A percentile compares a stretch with the other conserved stretches of the same genome.
phyloP scores from a whole-genome alignment of 2,888 invertebrate genomes.

The Cryptocephalus moraei region DNA sequence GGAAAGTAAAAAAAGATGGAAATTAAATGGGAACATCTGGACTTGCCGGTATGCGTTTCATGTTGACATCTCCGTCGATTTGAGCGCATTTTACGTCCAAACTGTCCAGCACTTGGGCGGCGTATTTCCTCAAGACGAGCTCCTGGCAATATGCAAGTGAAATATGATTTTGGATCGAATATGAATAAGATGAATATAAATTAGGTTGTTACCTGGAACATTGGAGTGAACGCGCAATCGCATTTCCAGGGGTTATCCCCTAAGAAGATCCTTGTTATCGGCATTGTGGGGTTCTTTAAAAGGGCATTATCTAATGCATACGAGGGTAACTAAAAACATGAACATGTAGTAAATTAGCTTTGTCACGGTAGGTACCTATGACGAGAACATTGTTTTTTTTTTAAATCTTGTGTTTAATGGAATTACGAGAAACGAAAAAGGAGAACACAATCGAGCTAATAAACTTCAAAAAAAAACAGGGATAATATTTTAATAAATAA shows the following conservation, averaged over 20 bases:
- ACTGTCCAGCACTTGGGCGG: slow-evolving; percentile 57
- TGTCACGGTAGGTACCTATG: too few relatives aligned
- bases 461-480: too few relatives aligned
- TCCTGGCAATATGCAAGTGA: slow-evolving; percentile 33
- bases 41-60: slow-evolving; percentile 48
- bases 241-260: slow-evolving; percentile 77
- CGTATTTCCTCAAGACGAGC: slow-evolving; percentile 52
- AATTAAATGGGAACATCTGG: not conserved
- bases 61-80: slow-evolving; percentile 49
- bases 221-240: slow-evolving; percentile 69
- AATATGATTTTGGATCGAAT: not conserved
- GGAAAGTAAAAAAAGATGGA: not conserved
- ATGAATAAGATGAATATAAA: not conserved
- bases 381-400: too few relatives aligned
- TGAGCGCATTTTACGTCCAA: slow-evolving; percentile 60
- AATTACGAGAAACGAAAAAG: too few relatives aligned
- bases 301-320: slow-evolving; percentile 73
- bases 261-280: slow-evolving; percentile 56
- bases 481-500: too few relatives aligned
- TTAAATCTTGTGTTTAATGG: too few relatives aligned
- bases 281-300: slow-evolving; percentile 62
- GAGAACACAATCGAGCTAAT: too few relatives aligned
- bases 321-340: slow-evolving; percentile 55
- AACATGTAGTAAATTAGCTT: not conserved
- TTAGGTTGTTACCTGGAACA: slow-evolving; percentile 49